These are phyloP conservation scores for Agapetus fuscipes DNA, from an alignment of 2,888 invertebrate genomes.

Conservation along the genomic window DNA sequence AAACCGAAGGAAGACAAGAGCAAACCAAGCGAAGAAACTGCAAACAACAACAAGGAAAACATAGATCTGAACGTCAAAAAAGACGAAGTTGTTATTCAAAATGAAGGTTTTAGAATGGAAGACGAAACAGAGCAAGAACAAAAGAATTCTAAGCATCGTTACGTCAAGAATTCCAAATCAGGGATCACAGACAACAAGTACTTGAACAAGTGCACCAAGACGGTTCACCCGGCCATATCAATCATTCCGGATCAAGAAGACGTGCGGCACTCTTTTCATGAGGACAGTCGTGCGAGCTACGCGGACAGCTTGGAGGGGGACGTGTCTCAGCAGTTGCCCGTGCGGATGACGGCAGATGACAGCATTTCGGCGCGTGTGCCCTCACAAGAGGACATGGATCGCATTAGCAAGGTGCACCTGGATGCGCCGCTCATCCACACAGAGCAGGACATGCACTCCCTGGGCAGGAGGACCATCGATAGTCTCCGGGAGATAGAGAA, in stretches of 20 bases:
- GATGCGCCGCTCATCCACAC: slow-evolving; percentile 68
- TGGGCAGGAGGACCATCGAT: slow-evolving; percentile 71
- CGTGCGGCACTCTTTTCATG: slow-evolving; percentile 25
- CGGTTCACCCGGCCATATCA: slow-evolving; percentile 7
- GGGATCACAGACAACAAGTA: slow-evolving; percentile 35
- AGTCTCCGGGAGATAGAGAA: slow-evolving; percentile 85
- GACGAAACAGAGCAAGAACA: slow-evolving; percentile 24
- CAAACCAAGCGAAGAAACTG: slow-evolving; percentile 3
- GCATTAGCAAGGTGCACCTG: slow-evolving; percentile 80
- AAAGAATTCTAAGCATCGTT: slow-evolving; percentile 29
- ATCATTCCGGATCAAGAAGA: slow-evolving; percentile 28
- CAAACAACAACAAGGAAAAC: slow-evolving; percentile 19
- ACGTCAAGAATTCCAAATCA: slow-evolving; percentile 37
- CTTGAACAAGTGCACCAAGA: slow-evolving; percentile 23
- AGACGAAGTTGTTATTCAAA: slow-evolving; percentile 1
- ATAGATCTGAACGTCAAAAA: slow-evolving; percentile 20
- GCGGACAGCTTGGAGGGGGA: slow-evolving; percentile 21
- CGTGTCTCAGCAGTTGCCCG: slow-evolving; percentile 1
- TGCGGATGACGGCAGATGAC: not conserved
- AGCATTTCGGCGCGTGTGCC: slow-evolving; percentile 39
- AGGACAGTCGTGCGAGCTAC: slow-evolving; percentile 24
- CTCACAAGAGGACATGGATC: slow-evolving; percentile 78
- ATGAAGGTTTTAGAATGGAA: slow-evolving; percentile 20
- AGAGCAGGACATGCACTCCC: slow-evolving; percentile 53
- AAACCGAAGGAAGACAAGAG: slow-evolving; percentile 30